Percentiles rank a stretch among this genome's conserved stretches.
phyloP scores from a whole-genome alignment of 2,113 vertebrate genomes.

The Ancistrus triradiatus region DNA sequence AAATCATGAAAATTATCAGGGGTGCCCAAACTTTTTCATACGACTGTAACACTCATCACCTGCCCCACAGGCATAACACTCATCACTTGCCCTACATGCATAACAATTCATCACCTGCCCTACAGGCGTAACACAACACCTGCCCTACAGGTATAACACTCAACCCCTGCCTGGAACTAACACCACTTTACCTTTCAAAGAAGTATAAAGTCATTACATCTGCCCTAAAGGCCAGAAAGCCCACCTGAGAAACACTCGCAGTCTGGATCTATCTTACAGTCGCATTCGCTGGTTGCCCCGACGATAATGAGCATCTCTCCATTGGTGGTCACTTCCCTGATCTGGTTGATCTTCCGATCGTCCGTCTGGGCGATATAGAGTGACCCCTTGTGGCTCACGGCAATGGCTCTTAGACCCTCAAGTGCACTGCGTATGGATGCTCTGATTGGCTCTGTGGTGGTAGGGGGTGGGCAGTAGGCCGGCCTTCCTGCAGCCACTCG shows the following conservation, averaged over 20 bases:
- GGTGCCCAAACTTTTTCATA: no score
- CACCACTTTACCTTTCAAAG: no score
- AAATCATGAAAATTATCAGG: no score
- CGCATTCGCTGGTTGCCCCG: constrained; percentile 89
- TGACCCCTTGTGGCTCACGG: constrained; percentile 84
- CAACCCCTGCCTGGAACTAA: no score
- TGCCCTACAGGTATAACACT: no score
- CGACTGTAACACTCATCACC: no score
- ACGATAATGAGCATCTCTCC: constrained; percentile 90
- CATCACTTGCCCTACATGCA: no score
- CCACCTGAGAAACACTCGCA: constrained; percentile 96
- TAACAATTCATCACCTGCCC: no score
- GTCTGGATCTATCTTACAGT: constrained; percentile 98
- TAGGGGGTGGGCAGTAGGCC: constrained; percentile 94
- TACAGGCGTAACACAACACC: no score
- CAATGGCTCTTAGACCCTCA: constrained; percentile 90
- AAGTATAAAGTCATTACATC: neutral
- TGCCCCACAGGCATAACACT: no score
- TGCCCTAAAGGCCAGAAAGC: constrained; percentile 22
- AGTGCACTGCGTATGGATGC: constrained; percentile 86
- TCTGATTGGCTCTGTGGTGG: constrained; percentile 87
- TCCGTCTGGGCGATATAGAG: constrained; percentile 95
- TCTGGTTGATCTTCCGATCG: constrained; percentile 92
- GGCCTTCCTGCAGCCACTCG: constrained; percentile 91
- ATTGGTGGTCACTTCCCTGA: constrained; percentile 94